Conservation (phyloP, 1,140 invertebrate genomes). For the Papilio glaucus region DNA sequence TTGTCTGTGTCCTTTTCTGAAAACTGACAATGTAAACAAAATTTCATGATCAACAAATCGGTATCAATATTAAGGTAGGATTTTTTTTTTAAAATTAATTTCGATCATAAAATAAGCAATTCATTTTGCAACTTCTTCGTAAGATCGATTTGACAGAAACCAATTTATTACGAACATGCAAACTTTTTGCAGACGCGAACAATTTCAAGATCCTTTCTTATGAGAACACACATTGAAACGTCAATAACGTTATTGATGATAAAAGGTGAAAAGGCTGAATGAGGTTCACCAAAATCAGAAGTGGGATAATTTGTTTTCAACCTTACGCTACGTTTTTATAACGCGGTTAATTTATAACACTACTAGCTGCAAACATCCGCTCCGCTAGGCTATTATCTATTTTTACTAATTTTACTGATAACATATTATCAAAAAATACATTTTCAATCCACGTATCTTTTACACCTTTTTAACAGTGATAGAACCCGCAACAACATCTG, state of each 20-base stretch:
- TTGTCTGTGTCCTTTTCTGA: too few relatives aligned
- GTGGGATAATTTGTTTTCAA: neutral
- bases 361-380: too few relatives aligned
- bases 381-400: too few relatives aligned
- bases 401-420: too few relatives aligned
- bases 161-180: conserved; percentile 17
- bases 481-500: too few relatives aligned
- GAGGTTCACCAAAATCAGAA: neutral
- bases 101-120: neutral
- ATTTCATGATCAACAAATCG: too few relatives aligned
- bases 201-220: neutral
- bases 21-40: too few relatives aligned
- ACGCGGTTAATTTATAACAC: too few relatives aligned
- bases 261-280: neutral
- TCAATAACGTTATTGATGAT: conserved; percentile 11
- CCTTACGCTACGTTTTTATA: neutral
- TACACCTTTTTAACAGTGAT: too few relatives aligned
- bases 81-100: neutral
- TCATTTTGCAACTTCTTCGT: neutral
- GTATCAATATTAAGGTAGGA: too few relatives aligned
- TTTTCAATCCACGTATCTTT: too few relatives aligned
- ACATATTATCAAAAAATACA: too few relatives aligned
- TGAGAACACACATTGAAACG: conserved; percentile 3
- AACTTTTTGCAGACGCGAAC: conserved; percentile 1
- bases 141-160: conserved; percentile 12